These are phyloP conservation scores for Istiophorus platypterus DNA, from an alignment of 2,113 vertebrate genomes.

Conservation along the genomic window DNA sequence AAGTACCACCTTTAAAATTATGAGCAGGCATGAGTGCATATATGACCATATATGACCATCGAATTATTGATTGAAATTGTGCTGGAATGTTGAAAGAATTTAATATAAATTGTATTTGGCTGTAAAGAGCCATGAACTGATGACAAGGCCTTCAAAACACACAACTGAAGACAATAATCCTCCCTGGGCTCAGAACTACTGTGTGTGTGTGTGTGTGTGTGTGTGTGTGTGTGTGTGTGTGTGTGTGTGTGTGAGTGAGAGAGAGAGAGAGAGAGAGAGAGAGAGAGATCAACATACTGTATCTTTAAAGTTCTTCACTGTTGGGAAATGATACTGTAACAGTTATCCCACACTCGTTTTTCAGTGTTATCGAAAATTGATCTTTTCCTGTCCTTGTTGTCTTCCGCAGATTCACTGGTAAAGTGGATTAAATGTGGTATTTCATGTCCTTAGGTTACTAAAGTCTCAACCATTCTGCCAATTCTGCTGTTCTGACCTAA, in stretches of 20 bases:
- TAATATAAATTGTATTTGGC: too few species aligned
- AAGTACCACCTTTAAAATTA: too few species aligned
- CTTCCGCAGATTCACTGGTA: neutral
- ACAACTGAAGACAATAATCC: neutral
- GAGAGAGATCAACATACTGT: neutral
- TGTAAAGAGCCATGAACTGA: neutral
- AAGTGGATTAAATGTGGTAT: conserved; percentile 11
- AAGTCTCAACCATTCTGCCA: conserved; percentile 14
- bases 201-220: neutral
- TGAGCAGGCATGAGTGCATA: too few species aligned
- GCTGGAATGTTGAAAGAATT: too few species aligned
- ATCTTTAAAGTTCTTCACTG: neutral
- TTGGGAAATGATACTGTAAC: conserved; percentile 33
- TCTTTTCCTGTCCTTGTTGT: conserved; percentile 9
- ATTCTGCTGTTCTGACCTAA: conserved; percentile 17
- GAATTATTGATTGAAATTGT: too few species aligned
- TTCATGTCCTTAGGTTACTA: conserved; percentile 25
- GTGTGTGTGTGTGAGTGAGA: neutral
- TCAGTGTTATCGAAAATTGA: neutral
- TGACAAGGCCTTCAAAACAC: neutral
- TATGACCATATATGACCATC: too few species aligned
- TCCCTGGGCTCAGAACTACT: neutral
- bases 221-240: neutral
- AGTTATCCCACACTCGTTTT: neutral
- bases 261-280: too few species aligned